Evolutionary conservation across 1,140 invertebrate species (phyloP).

Genomic region (Aphaenogaster rudis): DNA sequence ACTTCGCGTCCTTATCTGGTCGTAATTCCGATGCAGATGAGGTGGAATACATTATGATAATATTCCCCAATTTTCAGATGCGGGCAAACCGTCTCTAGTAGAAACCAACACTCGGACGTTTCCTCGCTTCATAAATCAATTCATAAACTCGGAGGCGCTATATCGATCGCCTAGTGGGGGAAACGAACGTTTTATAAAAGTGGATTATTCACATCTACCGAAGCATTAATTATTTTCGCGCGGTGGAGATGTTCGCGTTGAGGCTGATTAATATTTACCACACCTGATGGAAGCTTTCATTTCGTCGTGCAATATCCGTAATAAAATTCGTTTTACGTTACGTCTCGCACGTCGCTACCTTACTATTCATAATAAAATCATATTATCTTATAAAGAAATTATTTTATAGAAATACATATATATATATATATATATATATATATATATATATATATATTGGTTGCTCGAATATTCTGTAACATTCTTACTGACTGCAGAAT

Average conservation of each 20-base stretch:
- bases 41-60: conserved; percentile 68
- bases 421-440: not conserved
- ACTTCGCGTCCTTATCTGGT: conserved; percentile 42
- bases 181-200: conserved; percentile 57
- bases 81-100: conserved; percentile 26
- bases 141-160: conserved; percentile 43
- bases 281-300: not conserved
- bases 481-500: not conserved
- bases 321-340: conserved; percentile 22
- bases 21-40: conserved; percentile 67
- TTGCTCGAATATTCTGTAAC: not conserved
- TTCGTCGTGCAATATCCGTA: not conserved
- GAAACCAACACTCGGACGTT: conserved; percentile 35
- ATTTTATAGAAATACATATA: not conserved
- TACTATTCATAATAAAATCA: conserved; percentile 6
- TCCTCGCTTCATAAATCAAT: conserved; percentile 61
- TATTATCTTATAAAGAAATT: not conserved
- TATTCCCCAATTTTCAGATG: conserved; percentile 61
- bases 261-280: conserved; percentile 50
- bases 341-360: not conserved
- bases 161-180: conserved; percentile 19
- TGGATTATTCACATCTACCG: conserved; percentile 50
- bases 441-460: not conserved
- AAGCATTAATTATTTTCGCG: conserved; percentile 43
- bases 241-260: conserved; percentile 19